Base-by-base conservation (phyloP, 1,140 invertebrate species). In the Heliconius melpomene region DNA sequence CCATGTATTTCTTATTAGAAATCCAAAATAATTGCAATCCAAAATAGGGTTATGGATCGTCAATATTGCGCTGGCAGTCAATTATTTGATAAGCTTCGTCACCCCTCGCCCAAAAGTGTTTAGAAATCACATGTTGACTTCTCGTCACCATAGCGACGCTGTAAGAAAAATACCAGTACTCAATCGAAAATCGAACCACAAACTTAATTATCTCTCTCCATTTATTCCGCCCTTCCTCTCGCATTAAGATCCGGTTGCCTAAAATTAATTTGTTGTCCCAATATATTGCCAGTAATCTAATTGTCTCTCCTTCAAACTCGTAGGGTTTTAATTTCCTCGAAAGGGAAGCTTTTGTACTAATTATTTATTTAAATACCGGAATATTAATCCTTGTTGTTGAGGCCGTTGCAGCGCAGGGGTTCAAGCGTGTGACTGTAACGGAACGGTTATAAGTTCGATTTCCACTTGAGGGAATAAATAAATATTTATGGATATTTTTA, bases 21-120 rank as follows among this genome's bases (percentile, higher is more conserved):
- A 29, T 26, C 52, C 66, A 50, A 70, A 77, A 60, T 32, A 26
- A 60, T 2, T 66, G 71, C 76, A 79, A 79, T 80, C 72, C 52
- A 72, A 75, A 74, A 29, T 29, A 80, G 75, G 70, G 71, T 66
- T 74, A 73, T 72, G 52, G 72, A 40, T 80, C 74, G 52, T 74
- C 75, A 77, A 77, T 60, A 81, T 83, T 83, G 74, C 79, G 71
- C 82, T 70, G 72, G 54, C 84, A 89, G 83, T 87, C 89, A 92
- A 92, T 91, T 91, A 91, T 90, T 87, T 89, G 89, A 91, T 92
- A 91, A 90, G 89, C 79, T 78, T 78, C 83, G 81, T 84, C 86
- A 83, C 89, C 86, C 86, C 84, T 83, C 88, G 74, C 79, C 81
- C 50, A 26, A 74, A 78, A 76, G 54, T 71, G 74, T 80, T 82